Percentiles rank a stretch among this genome's conserved stretches.
These are phyloP conservation scores for Poeciliopsis turrubarensis DNA, from an alignment of 2,113 vertebrate species.

Conservation along the genomic window DNA sequence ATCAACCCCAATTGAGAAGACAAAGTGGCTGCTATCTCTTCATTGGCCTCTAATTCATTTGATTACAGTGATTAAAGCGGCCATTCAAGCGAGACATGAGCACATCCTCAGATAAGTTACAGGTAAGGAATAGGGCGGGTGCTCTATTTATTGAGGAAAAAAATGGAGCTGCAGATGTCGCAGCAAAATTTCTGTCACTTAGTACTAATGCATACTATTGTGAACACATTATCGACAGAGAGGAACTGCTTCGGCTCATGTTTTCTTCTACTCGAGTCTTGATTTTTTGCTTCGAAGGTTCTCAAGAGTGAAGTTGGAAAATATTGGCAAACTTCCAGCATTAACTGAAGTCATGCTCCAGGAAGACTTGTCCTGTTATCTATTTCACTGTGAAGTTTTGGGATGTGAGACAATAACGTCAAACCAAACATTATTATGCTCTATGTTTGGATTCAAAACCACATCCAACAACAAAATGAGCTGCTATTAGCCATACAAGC, in stretches of 20 bases:
- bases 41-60: conserved; percentile 6
- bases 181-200: background rate
- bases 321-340: too few relatives aligned
- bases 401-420: too few relatives aligned
- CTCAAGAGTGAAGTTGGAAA: too few relatives aligned
- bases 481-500: background rate
- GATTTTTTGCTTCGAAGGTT: too few relatives aligned
- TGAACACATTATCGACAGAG: background rate
- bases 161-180: background rate
- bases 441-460: background rate
- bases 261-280: background rate
- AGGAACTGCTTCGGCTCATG: background rate
- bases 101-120: conserved; percentile 1
- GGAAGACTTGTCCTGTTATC: too few relatives aligned
- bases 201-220: background rate
- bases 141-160: background rate
- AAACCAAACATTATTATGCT: too few relatives aligned
- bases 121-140: background rate
- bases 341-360: too few relatives aligned
- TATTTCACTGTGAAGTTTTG: too few relatives aligned
- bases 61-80: conserved; percentile 14
- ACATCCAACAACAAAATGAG: background rate
- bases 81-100: background rate
- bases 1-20: background rate
- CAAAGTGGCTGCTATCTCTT: conserved; percentile 24